Base-by-base conservation (phyloP, 2,113 vertebrate species). In the Myiagra hebetior region DNA sequence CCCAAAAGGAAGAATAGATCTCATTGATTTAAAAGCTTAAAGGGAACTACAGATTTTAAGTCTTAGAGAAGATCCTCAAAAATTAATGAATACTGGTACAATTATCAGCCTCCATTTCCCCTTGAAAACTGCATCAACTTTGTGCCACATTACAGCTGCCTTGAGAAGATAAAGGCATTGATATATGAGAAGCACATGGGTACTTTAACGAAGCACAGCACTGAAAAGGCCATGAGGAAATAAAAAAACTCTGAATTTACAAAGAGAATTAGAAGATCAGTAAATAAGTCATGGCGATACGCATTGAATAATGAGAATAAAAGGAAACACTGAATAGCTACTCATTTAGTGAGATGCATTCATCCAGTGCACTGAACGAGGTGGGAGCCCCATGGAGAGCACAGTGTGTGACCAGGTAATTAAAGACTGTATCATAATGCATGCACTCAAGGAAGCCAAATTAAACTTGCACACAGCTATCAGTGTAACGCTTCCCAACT, bases 211-310 rank as follows among this genome's bases (percentile, higher is more conserved):
- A 92, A 92, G 26, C 50, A 27, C 16, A 39, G 28, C 26, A 26
- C 74, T 35, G 44, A 74, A 93, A 91, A 85, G 67, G n/a, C 81
- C 78, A 62, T 0, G 26, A 91, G 53, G 67, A 96, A 93, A 73
- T 83, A 86, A 93, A 91, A 91, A 91, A 83, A 75, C 18, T 27
- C 46, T 63, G 67, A 93, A 93, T 96, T 91, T 87, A 77, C 63
- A 96, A 87, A 96, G 82, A 50, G 85, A 79, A 85, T 95, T 85
- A 94, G 50, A 91, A 93, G 84, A 95, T 94, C 93, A 94, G 93
- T 96, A 97, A 97, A 96, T 96, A 96, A 96, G 82, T 85, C 91
- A 52, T 90, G 78, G 91, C 33, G 89, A 46, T 93, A 82, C 0
- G 0, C 78, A 70, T 6, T 93, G 87, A 94, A 93, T 96, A 83